phyloP scores from a whole-genome alignment of 2,113 vertebrate genomes.

The Sminthopsis crassicaudata region DNA sequence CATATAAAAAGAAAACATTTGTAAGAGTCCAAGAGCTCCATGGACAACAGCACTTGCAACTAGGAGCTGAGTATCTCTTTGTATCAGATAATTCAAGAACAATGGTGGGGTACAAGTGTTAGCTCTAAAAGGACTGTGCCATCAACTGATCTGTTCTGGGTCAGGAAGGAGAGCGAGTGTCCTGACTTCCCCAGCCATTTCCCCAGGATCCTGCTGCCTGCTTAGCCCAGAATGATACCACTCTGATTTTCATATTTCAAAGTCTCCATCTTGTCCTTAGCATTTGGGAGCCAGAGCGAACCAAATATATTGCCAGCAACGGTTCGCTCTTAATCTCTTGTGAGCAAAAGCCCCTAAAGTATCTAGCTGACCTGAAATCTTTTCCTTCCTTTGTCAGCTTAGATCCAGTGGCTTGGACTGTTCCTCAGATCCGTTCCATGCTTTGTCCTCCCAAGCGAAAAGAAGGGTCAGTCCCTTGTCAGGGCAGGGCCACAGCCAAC shows the following conservation, averaged over 20 bases:
- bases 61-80: not conserved
- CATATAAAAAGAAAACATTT: not conserved
- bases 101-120: not conserved
- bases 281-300: not conserved
- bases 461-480: slow-evolving; percentile 64
- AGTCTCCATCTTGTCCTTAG: not conserved
- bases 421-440: not conserved
- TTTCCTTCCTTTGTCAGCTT: too few species aligned
- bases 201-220: not conserved
- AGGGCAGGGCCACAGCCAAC: slow-evolving; percentile 10
- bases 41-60: not conserved
- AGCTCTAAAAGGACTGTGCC: not conserved
- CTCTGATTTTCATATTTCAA: not conserved
- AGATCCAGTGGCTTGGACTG: not conserved
- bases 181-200: not conserved
- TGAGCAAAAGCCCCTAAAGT: not conserved
- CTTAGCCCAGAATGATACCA: not conserved
- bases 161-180: not conserved
- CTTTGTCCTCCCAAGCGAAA: not conserved
- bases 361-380: not conserved
- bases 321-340: not conserved
- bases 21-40: not conserved
- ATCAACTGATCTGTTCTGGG: not conserved
- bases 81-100: not conserved
- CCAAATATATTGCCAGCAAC: not conserved